phyloP scores from a whole-genome alignment of 1,140 invertebrate genomes.

The Lepidurus arcticus region DNA sequence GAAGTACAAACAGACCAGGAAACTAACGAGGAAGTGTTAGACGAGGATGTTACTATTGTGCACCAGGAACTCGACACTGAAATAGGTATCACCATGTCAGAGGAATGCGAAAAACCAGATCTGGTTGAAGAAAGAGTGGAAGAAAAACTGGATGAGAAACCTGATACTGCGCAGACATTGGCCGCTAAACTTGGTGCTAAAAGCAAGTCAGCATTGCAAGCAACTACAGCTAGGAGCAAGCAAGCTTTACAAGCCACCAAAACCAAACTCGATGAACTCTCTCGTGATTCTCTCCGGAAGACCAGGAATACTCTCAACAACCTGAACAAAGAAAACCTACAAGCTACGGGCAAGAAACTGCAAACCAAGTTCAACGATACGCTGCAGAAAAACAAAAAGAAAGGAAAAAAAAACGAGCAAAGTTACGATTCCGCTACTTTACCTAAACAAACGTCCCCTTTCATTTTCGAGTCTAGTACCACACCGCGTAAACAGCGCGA shows the following conservation, averaged over 20 bases:
- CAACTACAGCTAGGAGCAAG: slow-evolving; percentile 11
- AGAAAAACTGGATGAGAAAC: not conserved
- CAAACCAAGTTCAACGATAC: not conserved
- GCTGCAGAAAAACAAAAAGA: slow-evolving; percentile 16
- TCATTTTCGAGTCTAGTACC: slow-evolving; percentile 7
- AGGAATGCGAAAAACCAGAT: slow-evolving; percentile 36
- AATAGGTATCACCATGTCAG: slow-evolving; percentile 39
- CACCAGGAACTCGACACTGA: slow-evolving; percentile 35
- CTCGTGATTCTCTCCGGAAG: slow-evolving; percentile 16
- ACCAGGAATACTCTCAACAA: slow-evolving; percentile 17
- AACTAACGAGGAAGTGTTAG: slow-evolving; percentile 38
- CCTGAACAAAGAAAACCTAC: not conserved
- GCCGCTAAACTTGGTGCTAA: not conserved
- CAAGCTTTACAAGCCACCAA: slow-evolving; percentile 31
- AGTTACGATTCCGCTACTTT: slow-evolving; percentile 24
- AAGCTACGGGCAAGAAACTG: not conserved
- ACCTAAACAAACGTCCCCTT: not conserved
- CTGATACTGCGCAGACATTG: not conserved
- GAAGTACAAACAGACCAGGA: slow-evolving; percentile 35
- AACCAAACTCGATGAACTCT: slow-evolving; percentile 20
- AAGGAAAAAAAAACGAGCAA: not conserved
- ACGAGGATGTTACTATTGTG: slow-evolving; percentile 33
- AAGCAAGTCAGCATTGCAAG: slow-evolving; percentile 5
- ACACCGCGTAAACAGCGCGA: slow-evolving; percentile 15
- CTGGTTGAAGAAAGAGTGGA: slow-evolving; percentile 33